phyloP scores from a whole-genome alignment of 2,888 invertebrate species.

The Imbricaverruca yamaguchii region DNA sequence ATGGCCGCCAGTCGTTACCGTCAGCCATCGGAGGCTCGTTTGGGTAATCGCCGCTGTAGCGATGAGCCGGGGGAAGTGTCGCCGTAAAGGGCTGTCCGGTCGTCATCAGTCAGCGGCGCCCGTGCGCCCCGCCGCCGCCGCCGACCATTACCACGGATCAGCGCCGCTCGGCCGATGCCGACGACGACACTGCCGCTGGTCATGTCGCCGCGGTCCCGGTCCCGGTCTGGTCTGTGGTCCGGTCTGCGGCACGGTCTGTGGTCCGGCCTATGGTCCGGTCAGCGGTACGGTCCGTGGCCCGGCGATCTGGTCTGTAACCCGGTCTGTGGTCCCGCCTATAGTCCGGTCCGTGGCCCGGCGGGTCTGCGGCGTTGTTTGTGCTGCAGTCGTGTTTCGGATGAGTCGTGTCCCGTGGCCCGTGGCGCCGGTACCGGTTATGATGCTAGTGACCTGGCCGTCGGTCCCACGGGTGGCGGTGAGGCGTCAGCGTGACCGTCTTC shows the following conservation, averaged over 20 bases:
- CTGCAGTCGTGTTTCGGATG: too few species aligned
- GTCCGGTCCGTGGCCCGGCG: too few species aligned
- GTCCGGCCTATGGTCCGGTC: too few species aligned
- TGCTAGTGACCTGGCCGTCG: background rate
- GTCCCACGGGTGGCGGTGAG: background rate
- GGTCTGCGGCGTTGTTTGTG: too few species aligned
- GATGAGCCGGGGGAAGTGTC: background rate
- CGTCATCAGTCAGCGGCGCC: background rate
- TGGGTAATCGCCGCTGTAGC: background rate
- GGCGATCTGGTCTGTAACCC: too few species aligned
- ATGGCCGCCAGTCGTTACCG: constrained; percentile 14
- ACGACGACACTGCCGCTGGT: background rate
- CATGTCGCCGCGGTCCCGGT: background rate
- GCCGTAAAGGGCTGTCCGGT: background rate
- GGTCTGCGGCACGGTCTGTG: too few species aligned
- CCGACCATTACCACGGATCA: background rate
- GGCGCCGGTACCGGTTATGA: background rate
- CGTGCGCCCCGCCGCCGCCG: background rate
- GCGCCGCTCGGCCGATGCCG: background rate
- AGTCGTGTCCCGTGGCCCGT: too few species aligned
- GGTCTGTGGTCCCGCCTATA: too few species aligned
- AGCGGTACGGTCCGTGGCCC: too few species aligned
- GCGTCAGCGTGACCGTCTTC: background rate
- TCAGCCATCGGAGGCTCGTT: constrained; percentile 1
- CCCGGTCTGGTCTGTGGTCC: too few species aligned